These are phyloP conservation scores for Trichopoda pennipes DNA, from an alignment of 2,888 invertebrate species.

Conservation along the genomic window DNA sequence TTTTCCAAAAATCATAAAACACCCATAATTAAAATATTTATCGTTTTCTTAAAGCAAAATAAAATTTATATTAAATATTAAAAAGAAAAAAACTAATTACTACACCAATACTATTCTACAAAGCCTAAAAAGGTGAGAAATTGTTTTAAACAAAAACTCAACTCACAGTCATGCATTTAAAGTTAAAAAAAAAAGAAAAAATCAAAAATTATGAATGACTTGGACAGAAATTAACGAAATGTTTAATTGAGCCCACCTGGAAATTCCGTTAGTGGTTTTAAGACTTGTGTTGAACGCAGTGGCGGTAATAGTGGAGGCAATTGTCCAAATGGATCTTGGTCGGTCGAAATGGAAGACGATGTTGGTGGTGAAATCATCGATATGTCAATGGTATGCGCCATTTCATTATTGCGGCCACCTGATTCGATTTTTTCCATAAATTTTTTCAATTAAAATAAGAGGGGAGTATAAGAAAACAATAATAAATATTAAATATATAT, in stretches of 20 bases:
- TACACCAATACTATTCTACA: background rate
- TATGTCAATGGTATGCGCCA: slow-evolving; percentile 81
- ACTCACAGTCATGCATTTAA: slow-evolving; percentile 33
- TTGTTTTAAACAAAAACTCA: background rate
- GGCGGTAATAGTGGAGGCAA: slow-evolving; percentile 82
- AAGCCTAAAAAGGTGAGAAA: background rate
- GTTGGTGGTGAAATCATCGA: slow-evolving; percentile 82
- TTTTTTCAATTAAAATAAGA: slow-evolving; percentile 14
- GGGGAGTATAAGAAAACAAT: background rate
- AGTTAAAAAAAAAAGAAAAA: background rate
- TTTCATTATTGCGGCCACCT: slow-evolving; percentile 81
- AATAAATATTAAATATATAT: background rate
- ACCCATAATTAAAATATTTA: background rate
- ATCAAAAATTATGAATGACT: slow-evolving; percentile 20
- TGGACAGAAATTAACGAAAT: background rate
- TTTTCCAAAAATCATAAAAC: background rate
- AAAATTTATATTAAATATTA: background rate
- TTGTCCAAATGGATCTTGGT: slow-evolving; percentile 81
- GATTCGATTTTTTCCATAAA: slow-evolving; percentile 42
- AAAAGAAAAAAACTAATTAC: background rate
- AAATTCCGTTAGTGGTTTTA: slow-evolving; percentile 81
- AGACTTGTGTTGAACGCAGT: slow-evolving; percentile 82
- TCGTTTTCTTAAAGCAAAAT: background rate
- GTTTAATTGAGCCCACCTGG: slow-evolving; percentile 77
- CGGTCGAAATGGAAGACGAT: slow-evolving; percentile 82